These are phyloP conservation scores for Taenioides sp. DNA, from an alignment of 2,797 vertebrate species.

Conservation along the genomic window DNA sequence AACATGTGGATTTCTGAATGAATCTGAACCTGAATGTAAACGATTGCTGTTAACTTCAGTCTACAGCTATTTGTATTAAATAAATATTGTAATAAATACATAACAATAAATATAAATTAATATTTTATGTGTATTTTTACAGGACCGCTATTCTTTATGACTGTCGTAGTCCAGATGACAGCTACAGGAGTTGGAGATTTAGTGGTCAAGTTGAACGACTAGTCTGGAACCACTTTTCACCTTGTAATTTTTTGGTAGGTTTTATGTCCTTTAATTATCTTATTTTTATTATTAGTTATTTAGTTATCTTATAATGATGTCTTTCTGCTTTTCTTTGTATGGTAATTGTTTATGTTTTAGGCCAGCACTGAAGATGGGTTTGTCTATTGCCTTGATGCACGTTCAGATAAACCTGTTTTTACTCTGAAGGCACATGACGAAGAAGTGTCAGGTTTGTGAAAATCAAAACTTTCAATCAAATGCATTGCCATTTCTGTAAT, in stretches of 20 bases:
- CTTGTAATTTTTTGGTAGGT: constrained; percentile 89
- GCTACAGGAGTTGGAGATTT: constrained; percentile 88
- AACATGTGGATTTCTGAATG: neutral
- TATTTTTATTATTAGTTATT: neutral
- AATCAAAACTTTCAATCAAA: neutral
- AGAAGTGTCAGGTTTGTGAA: constrained; percentile 88
- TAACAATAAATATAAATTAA: neutral
- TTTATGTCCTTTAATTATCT: neutral
- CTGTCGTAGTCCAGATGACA: constrained; percentile 89
- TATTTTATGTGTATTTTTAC: neutral
- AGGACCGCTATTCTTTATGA: constrained; percentile 91
- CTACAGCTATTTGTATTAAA: neutral
- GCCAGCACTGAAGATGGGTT: constrained; percentile 97
- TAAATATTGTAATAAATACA: too few species aligned
- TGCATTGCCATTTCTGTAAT: neutral
- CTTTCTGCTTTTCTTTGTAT: neutral
- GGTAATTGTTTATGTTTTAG: constrained; percentile 65
- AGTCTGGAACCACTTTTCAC: constrained; percentile 94
- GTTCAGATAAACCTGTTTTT: constrained; percentile 92
- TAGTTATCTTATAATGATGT: neutral
- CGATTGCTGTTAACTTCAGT: neutral
- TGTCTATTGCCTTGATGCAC: constrained; percentile 94
- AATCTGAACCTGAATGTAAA: neutral
- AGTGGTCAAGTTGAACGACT: constrained; percentile 95
- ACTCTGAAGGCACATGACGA: constrained; percentile 91